Conservation (phyloP, 2,113 vertebrate species). For the Alexandromys fortis region DNA sequence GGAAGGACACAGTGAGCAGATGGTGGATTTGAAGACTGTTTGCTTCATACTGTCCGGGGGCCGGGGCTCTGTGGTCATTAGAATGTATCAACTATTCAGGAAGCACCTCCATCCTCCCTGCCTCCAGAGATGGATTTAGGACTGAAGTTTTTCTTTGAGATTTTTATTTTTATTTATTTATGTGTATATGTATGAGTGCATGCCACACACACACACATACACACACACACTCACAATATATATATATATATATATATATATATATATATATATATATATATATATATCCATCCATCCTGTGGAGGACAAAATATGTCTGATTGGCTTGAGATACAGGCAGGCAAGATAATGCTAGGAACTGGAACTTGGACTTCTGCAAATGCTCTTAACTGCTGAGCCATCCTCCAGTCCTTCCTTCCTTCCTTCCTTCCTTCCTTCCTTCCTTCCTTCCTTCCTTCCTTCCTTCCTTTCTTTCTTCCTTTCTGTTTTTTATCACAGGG, state of each 20-base stretch:
- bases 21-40: background rate
- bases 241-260: too few relatives aligned
- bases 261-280: too few relatives aligned
- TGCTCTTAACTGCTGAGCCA: background rate
- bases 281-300: too few relatives aligned
- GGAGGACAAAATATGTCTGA: too few relatives aligned
- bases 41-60: background rate
- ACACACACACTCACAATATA: too few relatives aligned
- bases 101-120: background rate
- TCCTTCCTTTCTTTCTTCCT: background rate
- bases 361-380: background rate
- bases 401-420: background rate
- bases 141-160: background rate
- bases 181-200: background rate
- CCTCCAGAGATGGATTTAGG: background rate
- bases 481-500: background rate
- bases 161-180: background rate
- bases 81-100: background rate
- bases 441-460: rapidly evolving
- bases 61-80: background rate
- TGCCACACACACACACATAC: too few relatives aligned
- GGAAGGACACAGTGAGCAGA: background rate
- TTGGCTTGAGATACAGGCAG: too few relatives aligned
- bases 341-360: background rate
- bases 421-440: rapidly evolving